These are phyloP conservation scores for Alentia gelatinosa DNA, from an alignment of 2,888 invertebrate genomes.

Conservation along the genomic window DNA sequence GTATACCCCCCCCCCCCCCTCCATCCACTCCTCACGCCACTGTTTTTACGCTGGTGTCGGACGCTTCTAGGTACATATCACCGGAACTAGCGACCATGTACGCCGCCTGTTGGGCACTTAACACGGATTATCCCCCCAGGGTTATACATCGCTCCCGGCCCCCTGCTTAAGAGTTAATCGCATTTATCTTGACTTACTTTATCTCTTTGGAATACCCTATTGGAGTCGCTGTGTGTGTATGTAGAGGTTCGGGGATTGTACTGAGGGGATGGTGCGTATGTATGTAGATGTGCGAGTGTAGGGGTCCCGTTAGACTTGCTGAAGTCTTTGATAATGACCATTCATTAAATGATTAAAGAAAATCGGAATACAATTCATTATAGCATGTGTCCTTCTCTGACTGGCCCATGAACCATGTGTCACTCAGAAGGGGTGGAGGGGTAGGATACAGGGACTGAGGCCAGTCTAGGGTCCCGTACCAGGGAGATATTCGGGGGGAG, in stretches of 20 bases:
- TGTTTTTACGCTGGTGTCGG: not conserved
- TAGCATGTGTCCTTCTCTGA: too few relatives aligned
- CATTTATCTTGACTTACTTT: not conserved
- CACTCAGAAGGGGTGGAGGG: not conserved
- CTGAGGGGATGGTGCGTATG: not conserved
- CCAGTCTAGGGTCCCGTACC: too few relatives aligned
- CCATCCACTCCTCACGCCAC: too few relatives aligned
- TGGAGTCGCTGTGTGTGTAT: not conserved
- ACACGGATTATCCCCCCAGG: not conserved
- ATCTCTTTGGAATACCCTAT: too few relatives aligned
- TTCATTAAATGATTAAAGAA: too few relatives aligned
- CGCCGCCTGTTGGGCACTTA: not conserved
- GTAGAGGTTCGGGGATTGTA: not conserved
- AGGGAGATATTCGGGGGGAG: too few relatives aligned
- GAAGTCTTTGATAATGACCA: not conserved
- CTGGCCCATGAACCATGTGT: too few relatives aligned
- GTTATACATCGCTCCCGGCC: too few relatives aligned
- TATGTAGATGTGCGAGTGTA: not conserved
- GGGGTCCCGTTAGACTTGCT: not conserved
- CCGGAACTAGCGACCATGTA: not conserved
- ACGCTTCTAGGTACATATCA: not conserved
- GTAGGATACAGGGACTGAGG: not conserved
- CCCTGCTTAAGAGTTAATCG: not conserved
- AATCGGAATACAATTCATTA: too few relatives aligned
- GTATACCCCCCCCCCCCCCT: too few relatives aligned